Evolutionary conservation across 1,140 invertebrate genomes (phyloP).

Genomic region (Hypsibius dujardini): DNA sequence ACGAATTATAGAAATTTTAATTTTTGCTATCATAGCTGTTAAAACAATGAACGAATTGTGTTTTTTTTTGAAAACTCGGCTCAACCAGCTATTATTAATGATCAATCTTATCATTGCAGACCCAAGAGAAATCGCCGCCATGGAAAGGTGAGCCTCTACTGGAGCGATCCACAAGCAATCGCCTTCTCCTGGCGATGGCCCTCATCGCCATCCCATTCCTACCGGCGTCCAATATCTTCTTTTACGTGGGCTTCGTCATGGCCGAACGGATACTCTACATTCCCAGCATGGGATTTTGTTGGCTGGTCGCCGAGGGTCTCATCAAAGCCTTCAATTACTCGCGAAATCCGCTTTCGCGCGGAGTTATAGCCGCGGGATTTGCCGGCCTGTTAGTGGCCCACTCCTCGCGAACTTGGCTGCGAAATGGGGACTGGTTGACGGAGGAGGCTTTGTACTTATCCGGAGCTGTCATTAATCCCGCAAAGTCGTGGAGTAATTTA

Average conservation of each 20-base stretch:
- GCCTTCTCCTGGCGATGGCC: conserved; percentile 12
- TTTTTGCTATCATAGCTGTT: too few relatives aligned
- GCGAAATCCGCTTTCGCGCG: neutral
- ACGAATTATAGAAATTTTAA: too few relatives aligned
- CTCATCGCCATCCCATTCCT: neutral
- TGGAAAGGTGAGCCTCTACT: neutral
- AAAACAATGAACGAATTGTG: too few relatives aligned
- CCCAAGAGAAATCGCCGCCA: too few relatives aligned
- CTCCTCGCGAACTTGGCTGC: conserved; percentile 45
- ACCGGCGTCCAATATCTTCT: neutral
- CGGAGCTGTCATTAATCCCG: conserved; percentile 75
- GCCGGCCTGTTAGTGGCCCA: conserved; percentile 20
- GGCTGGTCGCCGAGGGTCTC: conserved; percentile 6
- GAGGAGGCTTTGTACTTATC: conserved; percentile 82
- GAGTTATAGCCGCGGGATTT: conserved; percentile 21
- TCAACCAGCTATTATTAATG: too few relatives aligned
- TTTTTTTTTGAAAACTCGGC: too few relatives aligned
- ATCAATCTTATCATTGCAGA: too few relatives aligned
- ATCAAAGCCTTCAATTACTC: neutral
- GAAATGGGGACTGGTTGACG: conserved; percentile 75
- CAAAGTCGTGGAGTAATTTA: conserved; percentile 44
- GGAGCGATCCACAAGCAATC: neutral
- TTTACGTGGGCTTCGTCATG: conserved; percentile 10
- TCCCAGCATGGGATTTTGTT: conserved; percentile 14
- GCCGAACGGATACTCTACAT: conserved; percentile 14